Base-by-base conservation (phyloP, 2,113 vertebrate species). In the Onychorhynchus coronatus region DNA sequence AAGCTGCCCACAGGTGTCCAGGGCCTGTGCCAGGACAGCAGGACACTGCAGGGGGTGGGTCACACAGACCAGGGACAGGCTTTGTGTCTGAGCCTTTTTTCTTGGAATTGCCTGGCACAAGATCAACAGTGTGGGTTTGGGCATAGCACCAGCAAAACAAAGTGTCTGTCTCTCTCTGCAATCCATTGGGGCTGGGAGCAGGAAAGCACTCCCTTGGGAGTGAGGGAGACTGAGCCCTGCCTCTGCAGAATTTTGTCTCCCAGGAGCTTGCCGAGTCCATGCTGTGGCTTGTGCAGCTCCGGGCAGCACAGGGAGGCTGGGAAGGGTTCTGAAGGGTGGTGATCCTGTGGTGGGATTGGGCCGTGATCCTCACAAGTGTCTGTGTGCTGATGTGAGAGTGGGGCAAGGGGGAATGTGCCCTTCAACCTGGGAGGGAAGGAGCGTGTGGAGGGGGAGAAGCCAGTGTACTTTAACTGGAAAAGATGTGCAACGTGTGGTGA, bases 311-410 rank as follows among this genome's bases (percentile, higher is more conserved):
- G 67, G 37, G 27, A 42, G 49, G 30, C 53, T 33, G 27, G 24
- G 49, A 31, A 50, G n/a, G 30, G 27, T 39, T 31, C 28, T 19
- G 79, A n/a, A n/a, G n/a, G 13, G n/a, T 53, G 25, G 18, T 5
- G 39, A 10, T 30, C 21, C 31, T 31, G 44, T 24, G 3, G 4
- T 1, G 28, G 35, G 22, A 47, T 33, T 5, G 27, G 52, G 58
- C 84, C 0, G 1, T 8, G 5, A 52, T 22, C 37, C 25, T 50
- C 6, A 0, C 1, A 0, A 14, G 33, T 1, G 46, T 31, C 44
- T 1, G 16, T 1, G 25, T 31, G 44, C 58, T 12, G 16, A 0
- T 28, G 46, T 52, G 53, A 1, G 1, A 52, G 58, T 0, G 0
- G 8, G 31, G 11, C 12, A 5, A 5, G 2, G 9, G 33, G 24